A percentile compares a stretch with the other conserved stretches of the same genome.
Evolutionary conservation across 2,113 vertebrate species (phyloP).

Genomic region (Carettochelys insculpta): DNA sequence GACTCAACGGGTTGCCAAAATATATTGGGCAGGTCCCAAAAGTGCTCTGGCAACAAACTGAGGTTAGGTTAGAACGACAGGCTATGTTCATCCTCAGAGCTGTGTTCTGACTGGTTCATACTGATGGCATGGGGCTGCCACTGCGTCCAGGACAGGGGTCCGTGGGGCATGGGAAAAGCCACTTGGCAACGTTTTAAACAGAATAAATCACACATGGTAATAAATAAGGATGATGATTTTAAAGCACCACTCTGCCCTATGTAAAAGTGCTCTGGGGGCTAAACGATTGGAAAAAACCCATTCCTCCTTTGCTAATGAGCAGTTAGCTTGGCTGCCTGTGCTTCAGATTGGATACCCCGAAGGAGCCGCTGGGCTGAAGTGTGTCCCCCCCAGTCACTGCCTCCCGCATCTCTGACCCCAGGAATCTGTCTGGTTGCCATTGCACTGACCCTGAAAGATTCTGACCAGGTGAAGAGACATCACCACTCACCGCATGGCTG

Average conservation of each 20-base stretch:
- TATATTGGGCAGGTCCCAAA: neutral
- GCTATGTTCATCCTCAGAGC: neutral
- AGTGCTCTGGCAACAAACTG: neutral
- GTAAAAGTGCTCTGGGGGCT: neutral
- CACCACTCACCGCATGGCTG: neutral
- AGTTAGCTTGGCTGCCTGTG: neutral
- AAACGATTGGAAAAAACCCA: neutral
- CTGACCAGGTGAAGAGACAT: neutral
- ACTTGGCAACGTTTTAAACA: neutral
- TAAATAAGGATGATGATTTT: neutral
- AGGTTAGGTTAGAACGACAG: neutral
- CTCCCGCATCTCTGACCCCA: neutral
- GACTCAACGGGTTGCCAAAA: neutral
- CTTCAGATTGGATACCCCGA: neutral
- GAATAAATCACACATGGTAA: neutral
- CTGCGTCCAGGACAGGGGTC: neutral
- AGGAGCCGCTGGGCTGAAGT: rapidly evolving
- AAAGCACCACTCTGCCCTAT: neutral
- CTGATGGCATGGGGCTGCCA: neutral
- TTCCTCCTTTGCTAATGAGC: neutral
- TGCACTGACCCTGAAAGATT: neutral
- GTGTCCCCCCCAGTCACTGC: neutral
- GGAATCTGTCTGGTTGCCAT: neutral
- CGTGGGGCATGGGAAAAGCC: neutral
- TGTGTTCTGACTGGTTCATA: neutral